Conservation (phyloP, 2,888 invertebrate genomes). For the Amblyjoppa fuscipennis region DNA sequence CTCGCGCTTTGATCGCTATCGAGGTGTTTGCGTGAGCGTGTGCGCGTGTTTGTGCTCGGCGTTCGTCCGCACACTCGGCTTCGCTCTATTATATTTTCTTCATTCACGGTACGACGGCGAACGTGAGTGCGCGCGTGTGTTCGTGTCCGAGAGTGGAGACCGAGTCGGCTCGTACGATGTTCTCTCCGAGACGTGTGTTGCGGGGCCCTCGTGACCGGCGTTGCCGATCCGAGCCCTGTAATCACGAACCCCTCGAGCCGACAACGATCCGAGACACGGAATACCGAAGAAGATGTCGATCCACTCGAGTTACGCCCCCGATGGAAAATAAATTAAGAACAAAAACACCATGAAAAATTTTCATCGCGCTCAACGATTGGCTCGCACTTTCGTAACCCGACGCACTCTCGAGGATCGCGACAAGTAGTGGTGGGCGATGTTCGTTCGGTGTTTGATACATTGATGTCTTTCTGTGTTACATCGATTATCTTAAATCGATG, state of each 20-base stretch:
- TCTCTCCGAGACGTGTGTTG: constrained; percentile 59
- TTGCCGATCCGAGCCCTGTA: constrained; percentile 64
- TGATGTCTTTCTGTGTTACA: no score
- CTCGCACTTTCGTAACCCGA: not conserved
- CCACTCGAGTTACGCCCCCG: constrained; percentile 29
- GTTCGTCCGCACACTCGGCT: constrained; percentile 20
- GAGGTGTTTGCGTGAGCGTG: constrained; percentile 65
- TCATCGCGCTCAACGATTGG: constrained; percentile 25
- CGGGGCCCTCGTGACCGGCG: constrained; percentile 64
- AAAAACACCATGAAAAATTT: not conserved
- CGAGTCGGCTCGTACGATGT: constrained; percentile 51
- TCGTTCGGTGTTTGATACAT: no score
- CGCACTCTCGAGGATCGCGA: constrained; percentile 14
- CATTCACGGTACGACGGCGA: constrained; percentile 11
- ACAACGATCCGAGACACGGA: constrained; percentile 36
- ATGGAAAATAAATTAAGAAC: not conserved
- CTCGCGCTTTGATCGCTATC: constrained; percentile 71
- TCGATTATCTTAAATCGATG: no score
- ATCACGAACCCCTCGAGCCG: constrained; percentile 59
- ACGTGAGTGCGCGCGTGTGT: constrained; percentile 28
- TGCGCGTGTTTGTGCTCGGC: constrained; percentile 58
- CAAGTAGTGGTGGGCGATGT: no score
- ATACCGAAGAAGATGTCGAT: constrained; percentile 44
- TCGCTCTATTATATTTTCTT: constrained; percentile 1
- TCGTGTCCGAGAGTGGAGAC: constrained; percentile 28